Conservation (phyloP, 2,888 invertebrate genomes). For the Lepetodrilus schrolli region DNA sequence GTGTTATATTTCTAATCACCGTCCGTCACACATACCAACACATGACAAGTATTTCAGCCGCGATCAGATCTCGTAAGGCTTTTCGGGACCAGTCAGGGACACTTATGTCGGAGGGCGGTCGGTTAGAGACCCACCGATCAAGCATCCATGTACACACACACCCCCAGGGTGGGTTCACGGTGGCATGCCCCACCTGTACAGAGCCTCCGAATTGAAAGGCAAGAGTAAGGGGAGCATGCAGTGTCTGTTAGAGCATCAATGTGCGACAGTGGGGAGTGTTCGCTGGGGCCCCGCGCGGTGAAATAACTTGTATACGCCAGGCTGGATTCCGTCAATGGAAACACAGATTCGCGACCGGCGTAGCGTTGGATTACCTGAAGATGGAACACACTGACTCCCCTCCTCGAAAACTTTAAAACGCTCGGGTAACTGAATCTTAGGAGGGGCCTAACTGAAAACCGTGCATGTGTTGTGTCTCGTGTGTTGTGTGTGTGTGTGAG, state of each 20-base stretch:
- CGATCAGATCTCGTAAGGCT: too few relatives aligned
- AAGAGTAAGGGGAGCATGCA: neutral
- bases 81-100: too few relatives aligned
- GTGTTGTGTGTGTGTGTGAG: too few relatives aligned
- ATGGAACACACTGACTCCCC: too few relatives aligned
- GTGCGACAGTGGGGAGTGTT: conserved; percentile 6
- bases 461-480: too few relatives aligned
- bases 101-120: neutral
- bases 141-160: neutral
- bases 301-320: neutral
- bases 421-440: too few relatives aligned
- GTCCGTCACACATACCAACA: too few relatives aligned
- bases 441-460: too few relatives aligned
- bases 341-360: neutral
- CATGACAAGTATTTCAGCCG: too few relatives aligned
- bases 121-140: neutral
- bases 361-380: too few relatives aligned
- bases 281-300: neutral
- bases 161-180: neutral
- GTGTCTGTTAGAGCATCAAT: conserved; percentile 21
- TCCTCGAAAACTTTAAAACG: too few relatives aligned
- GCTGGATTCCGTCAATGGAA: neutral
- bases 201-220: conserved; percentile 26
- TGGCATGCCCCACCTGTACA: neutral
- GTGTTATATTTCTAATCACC: too few relatives aligned